Percentiles rank a stretch among this genome's conserved stretches.
Conservation (phyloP, 2,797 vertebrate species). For the Coreius guichenoti region DNA sequence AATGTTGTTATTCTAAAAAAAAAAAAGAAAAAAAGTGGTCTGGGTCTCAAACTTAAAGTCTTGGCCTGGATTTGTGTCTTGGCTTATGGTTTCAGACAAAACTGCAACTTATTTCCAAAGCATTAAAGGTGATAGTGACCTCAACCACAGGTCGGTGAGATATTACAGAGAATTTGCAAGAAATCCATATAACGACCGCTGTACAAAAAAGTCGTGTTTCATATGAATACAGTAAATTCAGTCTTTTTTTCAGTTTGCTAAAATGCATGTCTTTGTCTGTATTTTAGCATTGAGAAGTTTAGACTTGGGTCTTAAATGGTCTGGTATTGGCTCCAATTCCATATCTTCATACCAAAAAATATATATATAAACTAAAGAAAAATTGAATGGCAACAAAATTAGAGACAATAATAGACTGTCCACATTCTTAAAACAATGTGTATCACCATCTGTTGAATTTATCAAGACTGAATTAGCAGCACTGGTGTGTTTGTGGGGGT, state of each 20-base stretch:
- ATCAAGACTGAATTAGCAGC: conserved; percentile 36
- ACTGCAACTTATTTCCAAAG: not conserved
- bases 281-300: not conserved
- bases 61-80: not conserved
- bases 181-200: not conserved
- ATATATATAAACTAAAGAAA: not conserved
- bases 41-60: not conserved
- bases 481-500: conserved; percentile 35
- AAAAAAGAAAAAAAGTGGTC: too few relatives aligned
- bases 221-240: not conserved
- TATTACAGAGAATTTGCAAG: not conserved
- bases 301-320: not conserved
- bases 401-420: not conserved
- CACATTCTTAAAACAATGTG: not conserved
- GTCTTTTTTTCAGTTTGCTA: not conserved
- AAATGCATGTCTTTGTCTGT: not conserved
- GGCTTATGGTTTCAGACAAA: not conserved
- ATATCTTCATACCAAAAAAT: not conserved
- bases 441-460: conserved; percentile 16
- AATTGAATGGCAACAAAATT: not conserved
- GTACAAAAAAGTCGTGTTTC: not conserved
- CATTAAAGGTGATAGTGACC: conserved; percentile 14
- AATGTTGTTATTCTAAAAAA: not conserved
- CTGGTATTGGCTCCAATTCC: not conserved
- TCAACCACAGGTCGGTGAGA: not conserved